Conservation (phyloP, 1,140 invertebrate genomes). For the Drosophila sechellia region DNA sequence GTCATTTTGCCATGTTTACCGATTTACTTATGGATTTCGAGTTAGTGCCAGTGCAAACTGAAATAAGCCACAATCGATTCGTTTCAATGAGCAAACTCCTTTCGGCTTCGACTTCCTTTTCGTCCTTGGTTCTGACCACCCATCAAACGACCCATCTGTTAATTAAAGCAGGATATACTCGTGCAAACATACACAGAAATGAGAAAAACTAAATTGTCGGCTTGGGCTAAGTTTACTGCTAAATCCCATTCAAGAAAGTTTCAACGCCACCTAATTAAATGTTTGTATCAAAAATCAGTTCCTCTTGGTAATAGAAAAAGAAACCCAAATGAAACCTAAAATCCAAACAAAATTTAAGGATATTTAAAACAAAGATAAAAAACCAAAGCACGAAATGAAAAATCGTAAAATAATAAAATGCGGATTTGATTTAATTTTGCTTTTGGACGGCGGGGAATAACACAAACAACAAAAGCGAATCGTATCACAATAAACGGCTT, state of each 20-base stretch:
- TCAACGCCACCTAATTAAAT: too few species aligned
- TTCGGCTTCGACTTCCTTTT: neutral
- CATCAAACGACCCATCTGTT: constrained; percentile 19
- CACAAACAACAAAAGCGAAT: constrained; percentile 43
- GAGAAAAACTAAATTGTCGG: neutral
- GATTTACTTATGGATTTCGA: constrained; percentile 3
- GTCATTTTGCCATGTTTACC: constrained; percentile 23
- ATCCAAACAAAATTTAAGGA: neutral
- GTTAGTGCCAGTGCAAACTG: constrained; percentile 3
- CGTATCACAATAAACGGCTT: constrained; percentile 77
- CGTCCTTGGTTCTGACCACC: constrained; percentile 1
- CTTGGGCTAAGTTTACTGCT: neutral
- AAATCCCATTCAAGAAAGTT: neutral
- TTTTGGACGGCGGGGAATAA: constrained; percentile 5
- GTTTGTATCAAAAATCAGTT: too few species aligned
- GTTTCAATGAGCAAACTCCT: constrained; percentile 27
- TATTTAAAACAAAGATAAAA: neutral
- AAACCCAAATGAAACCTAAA: neutral
- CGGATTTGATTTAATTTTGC: constrained; percentile 78
- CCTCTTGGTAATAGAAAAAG: neutral
- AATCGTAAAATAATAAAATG: constrained; percentile 75
- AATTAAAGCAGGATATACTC: constrained; percentile 27
- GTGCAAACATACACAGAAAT: neutral
- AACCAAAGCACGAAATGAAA: constrained; percentile 54
- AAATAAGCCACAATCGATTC: constrained; percentile 27